Evolutionary conservation across 2,113 vertebrate genomes (phyloP).

Genomic region (Pteronura brasiliensis): DNA sequence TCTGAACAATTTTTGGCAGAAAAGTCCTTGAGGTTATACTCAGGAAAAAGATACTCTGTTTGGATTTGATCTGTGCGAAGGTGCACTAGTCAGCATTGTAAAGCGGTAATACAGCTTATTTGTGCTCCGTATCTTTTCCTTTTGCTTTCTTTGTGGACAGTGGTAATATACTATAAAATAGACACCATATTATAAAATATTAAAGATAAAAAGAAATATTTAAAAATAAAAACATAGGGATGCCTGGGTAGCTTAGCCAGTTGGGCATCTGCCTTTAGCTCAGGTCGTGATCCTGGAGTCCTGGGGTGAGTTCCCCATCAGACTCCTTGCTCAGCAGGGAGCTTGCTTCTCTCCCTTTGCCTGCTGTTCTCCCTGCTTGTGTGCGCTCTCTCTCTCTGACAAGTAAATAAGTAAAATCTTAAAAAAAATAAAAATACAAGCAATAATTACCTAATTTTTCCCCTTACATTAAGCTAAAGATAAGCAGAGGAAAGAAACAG

Average conservation of each 20-base stretch:
- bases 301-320: not conserved
- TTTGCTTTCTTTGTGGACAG: constrained; percentile 20
- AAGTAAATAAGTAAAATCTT: not conserved
- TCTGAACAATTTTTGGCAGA: not conserved
- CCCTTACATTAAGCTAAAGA: constrained; percentile 2
- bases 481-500: not conserved
- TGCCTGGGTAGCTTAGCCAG: not conserved
- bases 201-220: constrained; percentile 35
- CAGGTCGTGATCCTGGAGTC: not conserved
- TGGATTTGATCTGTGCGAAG: not conserved
- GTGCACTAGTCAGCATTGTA: not conserved
- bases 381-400: not conserved
- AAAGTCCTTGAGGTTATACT: not conserved
- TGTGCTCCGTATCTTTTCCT: not conserved
- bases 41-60: not conserved
- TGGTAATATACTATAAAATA: not conserved
- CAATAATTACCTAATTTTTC: not conserved
- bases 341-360: not conserved
- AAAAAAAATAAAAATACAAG: constrained; percentile 24
- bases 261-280: not conserved
- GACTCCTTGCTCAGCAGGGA: not conserved
- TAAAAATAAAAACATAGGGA: not conserved
- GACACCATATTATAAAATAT: constrained; percentile 9
- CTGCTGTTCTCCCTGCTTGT: not conserved
- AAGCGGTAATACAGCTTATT: not conserved